Conservation (phyloP, 2,888 invertebrate genomes). For the Catocala fraxini region DNA sequence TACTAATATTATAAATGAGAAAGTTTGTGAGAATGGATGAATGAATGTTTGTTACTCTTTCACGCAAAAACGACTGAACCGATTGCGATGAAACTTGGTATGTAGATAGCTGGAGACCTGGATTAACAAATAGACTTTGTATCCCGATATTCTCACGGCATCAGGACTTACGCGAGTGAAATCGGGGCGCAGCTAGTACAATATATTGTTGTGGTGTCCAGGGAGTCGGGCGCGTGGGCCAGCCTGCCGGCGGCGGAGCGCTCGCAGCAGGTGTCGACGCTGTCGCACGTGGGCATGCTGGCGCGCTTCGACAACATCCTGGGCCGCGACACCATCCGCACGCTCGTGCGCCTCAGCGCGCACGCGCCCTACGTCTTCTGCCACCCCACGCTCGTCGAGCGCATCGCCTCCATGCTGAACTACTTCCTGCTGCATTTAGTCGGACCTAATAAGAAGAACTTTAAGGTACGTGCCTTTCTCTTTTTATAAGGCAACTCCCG, state of each 20-base stretch:
- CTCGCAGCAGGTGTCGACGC: conserved; percentile 90
- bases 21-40: too few species aligned
- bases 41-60: too few species aligned
- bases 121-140: too few species aligned
- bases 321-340: conserved; percentile 95
- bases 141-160: too few species aligned
- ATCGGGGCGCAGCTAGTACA: too few species aligned
- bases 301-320: conserved; percentile 97
- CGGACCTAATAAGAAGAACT: conserved; percentile 96
- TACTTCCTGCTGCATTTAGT: conserved; percentile 96
- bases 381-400: conserved; percentile 96
- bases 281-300: conserved; percentile 93
- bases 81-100: too few species aligned
- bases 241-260: conserved; percentile 90
- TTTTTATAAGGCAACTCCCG: too few species aligned
- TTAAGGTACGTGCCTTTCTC: conserved; percentile 88
- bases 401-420: conserved; percentile 98
- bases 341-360: conserved; percentile 92
- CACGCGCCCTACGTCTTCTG: conserved; percentile 94
- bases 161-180: too few species aligned
- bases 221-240: conserved; percentile 93
- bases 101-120: too few species aligned
- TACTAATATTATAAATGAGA: too few species aligned
- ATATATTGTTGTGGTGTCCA: conserved; percentile 50
- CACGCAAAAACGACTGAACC: too few species aligned